Conservation (phyloP, 2,797 vertebrate genomes). For the Sebastiscus tertius region DNA sequence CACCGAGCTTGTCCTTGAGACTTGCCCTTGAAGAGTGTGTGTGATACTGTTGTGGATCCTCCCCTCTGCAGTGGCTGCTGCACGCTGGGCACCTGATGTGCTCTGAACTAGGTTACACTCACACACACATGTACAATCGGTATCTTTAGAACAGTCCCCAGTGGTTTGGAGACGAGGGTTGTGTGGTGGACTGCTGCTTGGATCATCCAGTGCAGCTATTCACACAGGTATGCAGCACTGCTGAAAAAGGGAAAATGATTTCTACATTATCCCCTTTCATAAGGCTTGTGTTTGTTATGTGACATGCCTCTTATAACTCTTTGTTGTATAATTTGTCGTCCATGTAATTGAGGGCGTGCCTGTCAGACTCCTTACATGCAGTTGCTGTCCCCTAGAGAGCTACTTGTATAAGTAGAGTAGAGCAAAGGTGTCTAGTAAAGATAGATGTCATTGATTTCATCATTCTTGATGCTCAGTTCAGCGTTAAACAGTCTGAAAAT, state of each 20-base stretch:
- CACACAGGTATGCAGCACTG: slow-evolving; percentile 13
- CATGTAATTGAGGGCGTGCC: neutral
- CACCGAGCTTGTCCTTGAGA: slow-evolving; percentile 67
- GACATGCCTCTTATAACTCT: neutral
- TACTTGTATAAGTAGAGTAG: neutral
- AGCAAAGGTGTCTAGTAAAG: neutral
- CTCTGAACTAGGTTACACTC: slow-evolving; percentile 69
- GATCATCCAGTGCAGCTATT: slow-evolving; percentile 28
- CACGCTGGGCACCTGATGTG: slow-evolving; percentile 71
- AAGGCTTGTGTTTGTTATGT: neutral
- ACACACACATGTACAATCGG: slow-evolving; percentile 18
- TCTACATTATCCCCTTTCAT: neutral
- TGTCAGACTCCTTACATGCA: neutral
- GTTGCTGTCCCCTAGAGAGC: slow-evolving; percentile 1
- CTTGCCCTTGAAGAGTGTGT: slow-evolving; percentile 65
- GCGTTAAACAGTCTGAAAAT: neutral
- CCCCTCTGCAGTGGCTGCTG: slow-evolving; percentile 80
- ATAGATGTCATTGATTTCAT: neutral
- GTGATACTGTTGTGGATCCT: slow-evolving; percentile 62
- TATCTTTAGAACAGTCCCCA: slow-evolving; percentile 64
- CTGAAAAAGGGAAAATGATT: neutral
- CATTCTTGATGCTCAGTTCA: neutral
- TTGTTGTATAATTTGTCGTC: neutral
- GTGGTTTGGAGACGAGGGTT: slow-evolving; percentile 28
- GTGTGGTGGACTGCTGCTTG: slow-evolving; percentile 27